Evolutionary conservation across 2,797 vertebrate genomes (phyloP), one percentile per base, ranked within the genome.

Genomic region (Setipinna tenuifilis): DNA sequence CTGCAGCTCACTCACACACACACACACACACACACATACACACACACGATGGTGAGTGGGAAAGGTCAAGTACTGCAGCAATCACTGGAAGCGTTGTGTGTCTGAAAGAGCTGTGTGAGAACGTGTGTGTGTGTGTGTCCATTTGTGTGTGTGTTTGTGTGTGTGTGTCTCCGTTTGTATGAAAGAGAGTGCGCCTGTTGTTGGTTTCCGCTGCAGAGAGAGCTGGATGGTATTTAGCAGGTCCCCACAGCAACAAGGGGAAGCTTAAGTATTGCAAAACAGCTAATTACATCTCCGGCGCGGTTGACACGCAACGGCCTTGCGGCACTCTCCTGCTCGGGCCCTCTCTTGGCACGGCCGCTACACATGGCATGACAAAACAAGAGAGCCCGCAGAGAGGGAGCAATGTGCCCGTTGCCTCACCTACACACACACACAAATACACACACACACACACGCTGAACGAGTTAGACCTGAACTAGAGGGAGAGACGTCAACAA

Each of bases 231-330:
- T 44, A 78, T 78, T 78, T 78, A 44, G 71, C 35, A 78, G 35
- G 16, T 44, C 35, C 71, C 71, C 28, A 19, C 71, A 78, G 17
- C 35, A 78, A 78, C 31, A 78, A 21, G 35, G 71, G 71, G 71
- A 44, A 78, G 71, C 71, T 78, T 78, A 78, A 78, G 71, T 78
- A 41, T 78, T 78, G 71, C 71, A 78, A 78, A 78, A 44, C 71
- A 78, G 71, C 71, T 78, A 78, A 78, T 78, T 78, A 75, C 31
- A 9, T 78, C 35, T 35, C 68, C 31, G 31, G 9, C 35, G 9
- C 71, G 35, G 31, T 44, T 21, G 71, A 78, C 71, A 78, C 71
- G 71, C 71, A 78, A 78, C 17, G 31, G 71, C 71, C 71, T 78
- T 7, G 68, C 71, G 19, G 71, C 68, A 41, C 16, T 78, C 17